Evolutionary conservation across 2,888 invertebrate genomes (phyloP).

Genomic region (Prosapia bicincta): DNA sequence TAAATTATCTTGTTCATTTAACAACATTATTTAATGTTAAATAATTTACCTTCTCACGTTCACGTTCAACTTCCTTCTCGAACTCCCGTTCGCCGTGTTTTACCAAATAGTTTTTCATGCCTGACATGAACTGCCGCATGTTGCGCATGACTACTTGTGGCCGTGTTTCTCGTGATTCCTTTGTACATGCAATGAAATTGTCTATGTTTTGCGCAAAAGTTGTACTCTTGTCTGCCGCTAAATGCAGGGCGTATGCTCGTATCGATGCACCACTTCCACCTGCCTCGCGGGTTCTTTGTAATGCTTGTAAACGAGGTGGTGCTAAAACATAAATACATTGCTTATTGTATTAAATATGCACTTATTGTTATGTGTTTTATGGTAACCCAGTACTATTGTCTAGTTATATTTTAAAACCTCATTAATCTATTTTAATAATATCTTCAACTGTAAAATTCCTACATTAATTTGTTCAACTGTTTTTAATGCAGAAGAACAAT

Average conservation of each 20-base stretch:
- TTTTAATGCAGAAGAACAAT: too few relatives aligned
- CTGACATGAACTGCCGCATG: slow-evolving; percentile 96
- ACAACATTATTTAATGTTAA: too few relatives aligned
- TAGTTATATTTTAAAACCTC: too few relatives aligned
- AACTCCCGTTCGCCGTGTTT: slow-evolving; percentile 94
- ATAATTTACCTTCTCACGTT: slow-evolving; percentile 64
- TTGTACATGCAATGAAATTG: slow-evolving; percentile 90
- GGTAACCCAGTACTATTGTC: too few relatives aligned
- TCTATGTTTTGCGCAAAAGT: slow-evolving; percentile 91
- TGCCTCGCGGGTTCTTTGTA: slow-evolving; percentile 56
- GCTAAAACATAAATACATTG: slow-evolving; percentile 55
- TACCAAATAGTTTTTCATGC: slow-evolving; percentile 96
- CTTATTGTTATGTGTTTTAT: too few relatives aligned
- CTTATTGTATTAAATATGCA: too few relatives aligned
- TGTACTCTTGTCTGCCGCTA: slow-evolving; percentile 80
- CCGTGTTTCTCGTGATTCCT: slow-evolving; percentile 82
- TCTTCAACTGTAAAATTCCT: too few relatives aligned
- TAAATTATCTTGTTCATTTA: too few relatives aligned
- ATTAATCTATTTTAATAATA: too few relatives aligned
- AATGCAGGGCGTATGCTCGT: slow-evolving; percentile 71
- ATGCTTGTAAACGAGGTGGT: slow-evolving; percentile 69
- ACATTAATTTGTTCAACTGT: too few relatives aligned
- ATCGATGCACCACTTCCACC: slow-evolving; percentile 68
- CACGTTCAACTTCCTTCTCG: slow-evolving; percentile 85
- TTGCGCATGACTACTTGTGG: slow-evolving; percentile 87